Conservation (phyloP, 2,113 vertebrate genomes). For the Propithecus coquereli region DNA sequence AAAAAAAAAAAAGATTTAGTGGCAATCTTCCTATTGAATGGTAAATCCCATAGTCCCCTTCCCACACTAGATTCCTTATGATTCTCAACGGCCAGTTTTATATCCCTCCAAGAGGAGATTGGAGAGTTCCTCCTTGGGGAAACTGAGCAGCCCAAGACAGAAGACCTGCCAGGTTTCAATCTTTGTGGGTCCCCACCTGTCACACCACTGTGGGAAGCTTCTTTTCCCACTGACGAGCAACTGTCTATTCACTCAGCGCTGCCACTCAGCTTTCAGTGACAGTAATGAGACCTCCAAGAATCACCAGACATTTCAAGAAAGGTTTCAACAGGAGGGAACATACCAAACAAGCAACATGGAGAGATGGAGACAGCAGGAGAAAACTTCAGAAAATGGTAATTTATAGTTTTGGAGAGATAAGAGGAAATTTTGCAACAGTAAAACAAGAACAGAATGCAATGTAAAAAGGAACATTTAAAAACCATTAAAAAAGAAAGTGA, state of each 20-base stretch:
- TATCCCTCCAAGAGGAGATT: too few relatives aligned
- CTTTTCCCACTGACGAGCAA: background rate
- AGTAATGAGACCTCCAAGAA: background rate
- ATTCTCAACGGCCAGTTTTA: background rate
- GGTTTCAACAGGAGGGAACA: background rate
- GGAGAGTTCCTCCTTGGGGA: background rate
- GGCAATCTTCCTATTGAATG: background rate
- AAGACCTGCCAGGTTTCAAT: background rate
- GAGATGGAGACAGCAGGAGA: background rate
- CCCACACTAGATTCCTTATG: rapidly evolving
- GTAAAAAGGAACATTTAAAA: background rate
- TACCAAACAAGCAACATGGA: background rate
- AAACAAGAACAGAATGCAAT: background rate
- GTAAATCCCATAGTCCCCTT: background rate
- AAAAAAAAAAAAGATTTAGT: background rate
- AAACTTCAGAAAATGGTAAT: background rate
- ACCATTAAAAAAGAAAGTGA: background rate
- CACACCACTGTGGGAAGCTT: background rate
- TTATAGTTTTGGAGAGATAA: background rate
- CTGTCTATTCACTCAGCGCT: background rate
- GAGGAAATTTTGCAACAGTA: background rate
- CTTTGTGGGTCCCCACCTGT: background rate
- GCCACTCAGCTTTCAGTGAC: background rate
- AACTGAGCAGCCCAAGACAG: background rate
- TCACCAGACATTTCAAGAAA: background rate